Percentiles rank a stretch among this genome's conserved stretches.
These are phyloP conservation scores for Drosophila lacicola DNA, from an alignment of 2,888 invertebrate species.

Conservation along the genomic window DNA sequence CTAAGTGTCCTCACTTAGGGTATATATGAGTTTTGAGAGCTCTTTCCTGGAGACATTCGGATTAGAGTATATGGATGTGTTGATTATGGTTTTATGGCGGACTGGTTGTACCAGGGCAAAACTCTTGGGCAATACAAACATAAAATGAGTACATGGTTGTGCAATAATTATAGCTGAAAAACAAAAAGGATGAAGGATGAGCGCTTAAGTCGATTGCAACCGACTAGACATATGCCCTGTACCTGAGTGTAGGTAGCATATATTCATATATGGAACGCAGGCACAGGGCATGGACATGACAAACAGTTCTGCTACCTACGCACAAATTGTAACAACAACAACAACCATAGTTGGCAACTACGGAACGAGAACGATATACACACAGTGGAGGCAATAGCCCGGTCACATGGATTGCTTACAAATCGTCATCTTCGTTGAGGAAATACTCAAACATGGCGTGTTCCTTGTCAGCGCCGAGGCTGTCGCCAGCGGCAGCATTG, in stretches of 20 bases:
- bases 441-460: conserved; percentile 63
- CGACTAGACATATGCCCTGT: conserved; percentile 25
- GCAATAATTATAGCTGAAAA: conserved; percentile 6
- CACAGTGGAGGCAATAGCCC: neutral
- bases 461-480: conserved; percentile 39
- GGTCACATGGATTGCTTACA: conserved; percentile 49
- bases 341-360: conserved; percentile 12
- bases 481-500: conserved; percentile 50
- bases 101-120: conserved; percentile 6
- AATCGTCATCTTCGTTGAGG: conserved; percentile 44
- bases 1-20: neutral
- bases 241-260: conserved; percentile 4
- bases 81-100: neutral
- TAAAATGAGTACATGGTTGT: neutral
- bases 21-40: neutral
- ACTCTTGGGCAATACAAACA: neutral
- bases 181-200: conserved; percentile 11
- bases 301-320: conserved; percentile 9
- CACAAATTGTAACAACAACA: conserved; percentile 12
- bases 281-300: conserved; percentile 18
- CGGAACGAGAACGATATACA: conserved; percentile 12
- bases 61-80: neutral
- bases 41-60: neutral
- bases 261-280: neutral
- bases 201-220: conserved; percentile 17